These are phyloP conservation scores for Scaptomyza caliginosa DNA, from an alignment of 2,888 invertebrate genomes.

Conservation along the genomic window DNA sequence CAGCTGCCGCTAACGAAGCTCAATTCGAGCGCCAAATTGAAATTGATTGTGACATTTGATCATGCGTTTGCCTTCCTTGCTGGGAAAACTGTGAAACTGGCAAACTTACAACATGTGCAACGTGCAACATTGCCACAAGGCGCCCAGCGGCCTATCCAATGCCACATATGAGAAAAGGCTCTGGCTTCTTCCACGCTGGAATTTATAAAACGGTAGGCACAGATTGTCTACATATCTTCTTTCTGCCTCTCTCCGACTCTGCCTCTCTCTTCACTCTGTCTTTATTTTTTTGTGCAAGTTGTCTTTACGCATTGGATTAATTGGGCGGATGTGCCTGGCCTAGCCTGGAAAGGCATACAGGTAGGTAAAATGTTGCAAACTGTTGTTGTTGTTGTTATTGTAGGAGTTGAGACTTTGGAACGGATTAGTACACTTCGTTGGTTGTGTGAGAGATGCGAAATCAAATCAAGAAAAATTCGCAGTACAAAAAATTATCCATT, in stretches of 20 bases:
- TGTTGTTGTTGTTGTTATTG: background rate
- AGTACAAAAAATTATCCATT: too few species aligned
- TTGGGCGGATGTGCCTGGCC: slow-evolving; percentile 57
- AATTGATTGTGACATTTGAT: slow-evolving; percentile 79
- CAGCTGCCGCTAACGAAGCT: slow-evolving; percentile 74
- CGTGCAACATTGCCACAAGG: background rate
- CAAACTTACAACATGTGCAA: background rate
- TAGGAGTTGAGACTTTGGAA: background rate
- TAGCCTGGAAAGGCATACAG: slow-evolving; percentile 21
- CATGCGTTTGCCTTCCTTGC: slow-evolving; percentile 64
- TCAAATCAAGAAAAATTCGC: background rate
- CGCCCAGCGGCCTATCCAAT: slow-evolving; percentile 6
- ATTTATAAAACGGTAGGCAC: slow-evolving; percentile 57
- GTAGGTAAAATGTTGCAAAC: slow-evolving; percentile 10
- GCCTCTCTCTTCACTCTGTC: background rate
- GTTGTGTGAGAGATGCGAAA: background rate
- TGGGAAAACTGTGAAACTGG: slow-evolving; percentile 2
- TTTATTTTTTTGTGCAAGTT: slow-evolving; percentile 7
- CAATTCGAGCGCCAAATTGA: slow-evolving; percentile 78
- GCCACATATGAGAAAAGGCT: slow-evolving; percentile 12
- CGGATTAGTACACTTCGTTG: slow-evolving; percentile 1
- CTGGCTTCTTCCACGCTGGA: slow-evolving; percentile 19
- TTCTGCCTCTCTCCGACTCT: background rate
- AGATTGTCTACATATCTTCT: slow-evolving; percentile 33
- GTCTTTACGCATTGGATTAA: slow-evolving; percentile 65